These are phyloP conservation scores for Oncorhynchus gorbuscha DNA, from an alignment of 2,113 vertebrate species.

Conservation along the genomic window DNA sequence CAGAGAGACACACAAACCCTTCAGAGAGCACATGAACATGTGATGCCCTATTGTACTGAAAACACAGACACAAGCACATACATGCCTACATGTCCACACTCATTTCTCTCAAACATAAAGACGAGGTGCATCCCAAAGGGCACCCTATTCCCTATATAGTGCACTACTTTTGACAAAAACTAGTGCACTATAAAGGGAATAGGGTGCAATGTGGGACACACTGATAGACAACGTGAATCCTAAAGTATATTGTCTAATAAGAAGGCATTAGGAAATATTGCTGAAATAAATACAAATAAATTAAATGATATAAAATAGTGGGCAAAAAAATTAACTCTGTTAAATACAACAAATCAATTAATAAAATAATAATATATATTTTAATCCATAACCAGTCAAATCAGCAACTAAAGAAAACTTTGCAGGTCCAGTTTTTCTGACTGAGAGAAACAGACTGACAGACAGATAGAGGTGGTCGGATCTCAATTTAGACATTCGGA, in stretches of 20 bases:
- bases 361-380: slow-evolving; percentile 17
- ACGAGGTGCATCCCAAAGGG: too few relatives aligned
- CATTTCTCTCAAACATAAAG: neutral
- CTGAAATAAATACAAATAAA: slow-evolving; percentile 70
- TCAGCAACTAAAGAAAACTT: slow-evolving; percentile 5
- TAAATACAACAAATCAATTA: slow-evolving; percentile 45
- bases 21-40: too few relatives aligned
- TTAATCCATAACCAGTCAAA: neutral
- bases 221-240: neutral
- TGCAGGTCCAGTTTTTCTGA: slow-evolving; percentile 2
- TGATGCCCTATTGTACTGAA: slow-evolving; percentile 16
- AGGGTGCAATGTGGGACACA: neutral
- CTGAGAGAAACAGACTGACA: neutral
- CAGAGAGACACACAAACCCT: neutral
- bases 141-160: too few relatives aligned
- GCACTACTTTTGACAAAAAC: neutral
- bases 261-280: slow-evolving; percentile 55
- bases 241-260: slow-evolving; percentile 1
- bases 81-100: neutral
- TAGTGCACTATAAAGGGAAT: too few relatives aligned
- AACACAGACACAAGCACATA: slow-evolving; percentile 2
- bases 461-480: too few relatives aligned
- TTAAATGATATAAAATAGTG: slow-evolving; percentile 58
- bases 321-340: slow-evolving; percentile 50
- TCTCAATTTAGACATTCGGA: too few relatives aligned